Evolutionary conservation across 2,113 vertebrate species (phyloP).

Genomic region (Dendropsophus ebraccatus): DNA sequence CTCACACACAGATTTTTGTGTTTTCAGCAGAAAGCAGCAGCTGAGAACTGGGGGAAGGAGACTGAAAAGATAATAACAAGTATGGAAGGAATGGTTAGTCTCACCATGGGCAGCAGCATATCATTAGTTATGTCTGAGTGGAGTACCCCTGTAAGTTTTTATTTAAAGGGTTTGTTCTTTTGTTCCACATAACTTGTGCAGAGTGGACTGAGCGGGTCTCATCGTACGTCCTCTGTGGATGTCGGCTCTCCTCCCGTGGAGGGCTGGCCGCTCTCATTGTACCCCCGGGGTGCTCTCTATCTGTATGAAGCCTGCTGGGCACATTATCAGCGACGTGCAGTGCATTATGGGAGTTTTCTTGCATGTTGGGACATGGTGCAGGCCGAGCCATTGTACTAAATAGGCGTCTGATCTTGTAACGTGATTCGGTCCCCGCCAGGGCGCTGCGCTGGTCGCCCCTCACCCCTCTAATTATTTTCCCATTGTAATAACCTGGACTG

Average conservation of each 20-base stretch:
- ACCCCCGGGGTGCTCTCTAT: background rate
- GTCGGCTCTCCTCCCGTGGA: background rate
- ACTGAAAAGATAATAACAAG: too few species aligned
- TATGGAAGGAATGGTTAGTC: too few species aligned
- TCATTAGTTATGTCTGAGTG: too few species aligned
- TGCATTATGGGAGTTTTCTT: slow-evolving; percentile 35
- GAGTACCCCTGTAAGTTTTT: too few species aligned
- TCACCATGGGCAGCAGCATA: too few species aligned
- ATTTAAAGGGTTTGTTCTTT: too few species aligned
- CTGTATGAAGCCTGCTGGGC: slow-evolving; percentile 3
- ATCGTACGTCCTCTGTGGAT: background rate
- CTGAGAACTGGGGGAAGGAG: too few species aligned
- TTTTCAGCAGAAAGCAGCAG: too few species aligned
- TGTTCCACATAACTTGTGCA: too few species aligned
- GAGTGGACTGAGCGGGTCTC: background rate
- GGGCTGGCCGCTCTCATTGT: background rate
- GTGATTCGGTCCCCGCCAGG: background rate
- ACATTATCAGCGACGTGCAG: background rate
- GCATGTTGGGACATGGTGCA: background rate
- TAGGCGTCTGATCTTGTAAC: background rate
- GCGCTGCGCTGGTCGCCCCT: background rate
- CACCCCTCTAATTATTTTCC: slow-evolving; percentile 31
- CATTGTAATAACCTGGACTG: slow-evolving; percentile 14
- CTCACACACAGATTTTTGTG: too few species aligned
- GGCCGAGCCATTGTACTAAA: background rate